Evolutionary conservation across 2,888 invertebrate species (phyloP), one percentile per base, ranked within the genome.

Genomic region (Cephus pygmeus): DNA sequence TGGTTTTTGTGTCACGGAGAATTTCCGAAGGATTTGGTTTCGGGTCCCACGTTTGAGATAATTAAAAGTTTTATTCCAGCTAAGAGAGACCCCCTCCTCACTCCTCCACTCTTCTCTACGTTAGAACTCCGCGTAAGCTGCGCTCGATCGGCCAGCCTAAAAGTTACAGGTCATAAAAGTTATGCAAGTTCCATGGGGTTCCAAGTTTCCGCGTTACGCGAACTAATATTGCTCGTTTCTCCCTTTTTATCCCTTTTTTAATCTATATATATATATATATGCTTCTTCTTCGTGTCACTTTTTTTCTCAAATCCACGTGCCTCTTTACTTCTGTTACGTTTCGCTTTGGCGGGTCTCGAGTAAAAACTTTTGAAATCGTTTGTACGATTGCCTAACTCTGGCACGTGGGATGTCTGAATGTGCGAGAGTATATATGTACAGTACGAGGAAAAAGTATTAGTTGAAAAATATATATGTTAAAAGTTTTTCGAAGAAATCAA

Each of bases 121-220:
- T 56, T 9, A 9, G 56, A 56, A 56, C 1, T 56, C 23, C 23
- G 56, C 56, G 15, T 56, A 56, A 56, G 56, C 56, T 9, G 56
- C 2, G 56, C 82, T 36, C 76, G 40, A 56, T 35, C 73, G 73
- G 75, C 69, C 68, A 76, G 81, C 78, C 84, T 82, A 81, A 85
- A 82, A 83, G 87, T 86, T 85, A 81, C 86, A 81, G 86, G 86
- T 81, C 84, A 86, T 87, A 86, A 87, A 87, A 87, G 86, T 87
- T 87, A 83, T 80, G 82, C 79, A 78, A 84, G 81, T 83, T 84
- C 84, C 80, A 83, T 80, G 82, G 83, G 73, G 35, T 77, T 40
- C 40, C 69, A 23, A 34, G 73, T 34, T 35, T 33, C 76, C n/a
- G 11, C 77, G 74, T 77, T 76, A 75, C 75, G 81, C 73, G 81